A percentile compares a stretch with the other conserved stretches of the same genome.
These are phyloP conservation scores for Stigmatopora nigra DNA, from an alignment of 2,113 vertebrate species.

Conservation along the genomic window DNA sequence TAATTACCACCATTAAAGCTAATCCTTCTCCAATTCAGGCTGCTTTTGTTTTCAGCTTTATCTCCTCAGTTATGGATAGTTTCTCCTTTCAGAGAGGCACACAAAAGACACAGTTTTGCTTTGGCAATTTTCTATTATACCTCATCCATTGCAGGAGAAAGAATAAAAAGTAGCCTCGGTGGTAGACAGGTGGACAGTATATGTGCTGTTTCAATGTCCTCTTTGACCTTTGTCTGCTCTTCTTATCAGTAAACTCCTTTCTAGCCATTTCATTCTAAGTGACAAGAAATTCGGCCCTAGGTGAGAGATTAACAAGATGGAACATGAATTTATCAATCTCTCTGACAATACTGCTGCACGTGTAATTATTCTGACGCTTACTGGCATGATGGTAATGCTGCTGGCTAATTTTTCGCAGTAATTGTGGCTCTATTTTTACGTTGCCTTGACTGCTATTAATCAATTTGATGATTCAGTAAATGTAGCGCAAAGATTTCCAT, in stretches of 20 bases:
- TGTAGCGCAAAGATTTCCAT: slow-evolving; percentile 65
- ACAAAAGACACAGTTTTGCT: slow-evolving; percentile 67
- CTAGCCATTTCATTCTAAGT: slow-evolving; percentile 21
- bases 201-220: slow-evolving; percentile 33
- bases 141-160: slow-evolving; percentile 59
- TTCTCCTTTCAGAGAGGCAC: slow-evolving; percentile 69
- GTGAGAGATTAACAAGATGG: slow-evolving; percentile 72
- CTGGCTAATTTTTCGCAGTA: slow-evolving; percentile 70
- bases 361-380: slow-evolving; percentile 73
- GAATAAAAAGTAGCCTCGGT: slow-evolving; percentile 45
- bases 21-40: slow-evolving; percentile 68
- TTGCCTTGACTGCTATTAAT: slow-evolving; percentile 71
- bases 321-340: slow-evolving; percentile 72
- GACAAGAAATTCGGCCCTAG: slow-evolving; percentile 55
- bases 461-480: slow-evolving; percentile 72
- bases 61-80: slow-evolving; percentile 71
- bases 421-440: slow-evolving; percentile 73
- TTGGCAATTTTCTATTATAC: slow-evolving; percentile 72
- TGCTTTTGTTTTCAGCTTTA: slow-evolving; percentile 77
- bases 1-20: slow-evolving; percentile 73
- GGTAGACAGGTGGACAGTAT: slow-evolving; percentile 40
- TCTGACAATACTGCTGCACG: slow-evolving; percentile 70
- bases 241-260: slow-evolving; percentile 12
- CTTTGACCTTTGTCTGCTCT: slow-evolving; percentile 2
- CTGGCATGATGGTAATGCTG: slow-evolving; percentile 68